Evolutionary conservation across 2,888 invertebrate genomes (phyloP).

Genomic region (Acanthosoma haemorrhoidale): DNA sequence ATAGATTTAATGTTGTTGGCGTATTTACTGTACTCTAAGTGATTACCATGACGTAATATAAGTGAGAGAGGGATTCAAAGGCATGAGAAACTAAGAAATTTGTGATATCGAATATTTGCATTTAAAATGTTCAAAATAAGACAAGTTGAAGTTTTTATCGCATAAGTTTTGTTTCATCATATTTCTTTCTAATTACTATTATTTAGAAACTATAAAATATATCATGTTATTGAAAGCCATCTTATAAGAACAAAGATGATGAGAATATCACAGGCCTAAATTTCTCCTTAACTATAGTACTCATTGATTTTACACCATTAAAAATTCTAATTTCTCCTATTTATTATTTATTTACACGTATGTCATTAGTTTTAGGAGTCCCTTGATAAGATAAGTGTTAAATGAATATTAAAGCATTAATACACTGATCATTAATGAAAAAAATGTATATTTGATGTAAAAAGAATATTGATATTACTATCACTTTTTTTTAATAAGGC

Average conservation of each 20-base stretch:
- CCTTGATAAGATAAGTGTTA: not conserved
- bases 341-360: not conserved
- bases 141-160: not conserved
- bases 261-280: conserved; percentile 38
- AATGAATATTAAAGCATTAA: conserved; percentile 8
- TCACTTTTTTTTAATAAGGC: not conserved
- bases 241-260: conserved; percentile 27
- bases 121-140: conserved; percentile 36
- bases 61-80: conserved; percentile 17
- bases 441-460: conserved; percentile 27
- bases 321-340: conserved; percentile 15
- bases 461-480: conserved; percentile 27
- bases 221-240: conserved; percentile 25
- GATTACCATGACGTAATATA: conserved; percentile 1
- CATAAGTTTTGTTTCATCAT: conserved; percentile 15
- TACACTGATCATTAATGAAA: not conserved
- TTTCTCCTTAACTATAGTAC: conserved; percentile 30
- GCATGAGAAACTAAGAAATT: conserved; percentile 30
- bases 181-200: conserved; percentile 22
- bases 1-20: conserved; percentile 20
- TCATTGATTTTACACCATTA: conserved; percentile 11
- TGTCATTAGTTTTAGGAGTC: not conserved
- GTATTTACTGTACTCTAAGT: conserved; percentile 8
- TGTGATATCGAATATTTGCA: conserved; percentile 39
- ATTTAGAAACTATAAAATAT: conserved; percentile 35